Evolutionary conservation across 2,888 invertebrate genomes (phyloP).

Genomic region (Agrotis exclamationis): DNA sequence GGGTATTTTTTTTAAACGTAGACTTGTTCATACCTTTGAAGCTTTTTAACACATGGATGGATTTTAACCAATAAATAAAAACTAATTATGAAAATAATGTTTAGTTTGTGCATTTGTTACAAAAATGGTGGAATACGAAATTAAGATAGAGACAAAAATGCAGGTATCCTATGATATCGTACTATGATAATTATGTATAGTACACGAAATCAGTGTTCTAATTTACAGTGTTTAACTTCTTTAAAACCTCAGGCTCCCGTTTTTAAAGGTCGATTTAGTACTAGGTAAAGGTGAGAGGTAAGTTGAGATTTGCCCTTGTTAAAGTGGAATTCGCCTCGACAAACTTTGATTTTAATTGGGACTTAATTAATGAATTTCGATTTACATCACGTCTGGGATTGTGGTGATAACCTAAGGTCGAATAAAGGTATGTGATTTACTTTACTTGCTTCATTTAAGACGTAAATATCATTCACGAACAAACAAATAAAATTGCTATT

Average conservation of each 20-base stretch:
- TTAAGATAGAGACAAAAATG: background rate
- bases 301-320: constrained; percentile 20
- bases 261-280: constrained; percentile 24
- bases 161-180: too few relatives aligned
- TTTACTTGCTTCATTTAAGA: background rate
- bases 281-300: constrained; percentile 28
- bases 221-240: background rate
- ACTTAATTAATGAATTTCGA: constrained; percentile 35
- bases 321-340: constrained; percentile 16
- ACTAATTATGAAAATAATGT: background rate
- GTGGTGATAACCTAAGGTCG: constrained; percentile 25
- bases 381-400: constrained; percentile 31
- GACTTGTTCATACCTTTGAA: background rate
- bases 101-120: background rate
- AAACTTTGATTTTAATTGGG: constrained; percentile 47
- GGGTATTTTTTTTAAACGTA: background rate
- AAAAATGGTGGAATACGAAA: background rate
- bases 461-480: background rate
- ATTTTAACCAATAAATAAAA: background rate
- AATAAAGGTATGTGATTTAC: constrained; percentile 4
- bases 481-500: background rate
- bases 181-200: too few relatives aligned
- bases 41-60: background rate
- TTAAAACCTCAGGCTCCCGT: background rate
- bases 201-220: background rate